Percentiles rank a stretch among this genome's conserved stretches.
Conservation (phyloP, 1,140 invertebrate genomes). For the Eueides isabella region DNA sequence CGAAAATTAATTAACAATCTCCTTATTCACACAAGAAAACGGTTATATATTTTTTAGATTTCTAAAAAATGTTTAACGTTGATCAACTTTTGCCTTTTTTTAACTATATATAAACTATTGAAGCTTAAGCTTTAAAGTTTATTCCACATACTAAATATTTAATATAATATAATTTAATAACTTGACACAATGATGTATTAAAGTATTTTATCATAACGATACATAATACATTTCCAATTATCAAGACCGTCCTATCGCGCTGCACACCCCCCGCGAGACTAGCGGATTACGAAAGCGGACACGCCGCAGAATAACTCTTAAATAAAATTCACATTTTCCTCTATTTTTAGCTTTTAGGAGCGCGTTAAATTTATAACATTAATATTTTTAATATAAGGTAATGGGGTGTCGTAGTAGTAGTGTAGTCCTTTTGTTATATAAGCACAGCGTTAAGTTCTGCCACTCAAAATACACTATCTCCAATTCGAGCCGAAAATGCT, state of each 20-base stretch:
- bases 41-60: too few relatives aligned
- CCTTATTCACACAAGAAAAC: too few relatives aligned
- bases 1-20: too few relatives aligned
- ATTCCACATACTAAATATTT: neutral
- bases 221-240: constrained; percentile 13
- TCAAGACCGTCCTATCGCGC: constrained; percentile 27
- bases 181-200: neutral
- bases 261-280: constrained; percentile 34
- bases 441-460: too few relatives aligned
- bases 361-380: constrained; percentile 17
- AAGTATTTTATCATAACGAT: neutral
- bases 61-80: too few relatives aligned
- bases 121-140: too few relatives aligned
- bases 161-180: neutral
- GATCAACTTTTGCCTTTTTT: too few relatives aligned
- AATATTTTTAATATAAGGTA: neutral
- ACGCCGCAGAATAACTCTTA: constrained; percentile 47
- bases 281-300: constrained; percentile 50
- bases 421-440: too few relatives aligned
- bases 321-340: constrained; percentile 36
- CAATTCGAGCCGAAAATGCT: too few relatives aligned
- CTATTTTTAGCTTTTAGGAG: neutral
- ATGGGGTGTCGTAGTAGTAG: too few relatives aligned
- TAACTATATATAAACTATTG: too few relatives aligned
- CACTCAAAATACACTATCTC: too few relatives aligned